Percentiles rank a stretch among this genome's conserved stretches.
Conservation (phyloP, 2,888 invertebrate genomes). For the Lamellibrachia columna region DNA sequence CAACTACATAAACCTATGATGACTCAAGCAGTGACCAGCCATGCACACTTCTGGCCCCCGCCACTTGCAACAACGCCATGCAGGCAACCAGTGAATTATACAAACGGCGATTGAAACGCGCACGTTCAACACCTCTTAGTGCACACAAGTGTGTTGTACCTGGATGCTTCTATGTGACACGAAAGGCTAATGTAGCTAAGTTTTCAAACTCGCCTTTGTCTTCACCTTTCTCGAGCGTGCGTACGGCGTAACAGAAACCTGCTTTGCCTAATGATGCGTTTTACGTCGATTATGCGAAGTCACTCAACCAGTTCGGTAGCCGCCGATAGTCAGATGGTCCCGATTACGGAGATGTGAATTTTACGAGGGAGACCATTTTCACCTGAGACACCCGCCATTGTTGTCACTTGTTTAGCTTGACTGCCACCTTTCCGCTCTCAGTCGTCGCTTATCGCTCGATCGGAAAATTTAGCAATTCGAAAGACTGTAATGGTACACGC, state of each 20-base stretch:
- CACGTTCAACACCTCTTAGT: too few species aligned
- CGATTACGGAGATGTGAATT: not conserved
- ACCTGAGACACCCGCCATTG: not conserved
- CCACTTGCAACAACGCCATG: too few species aligned
- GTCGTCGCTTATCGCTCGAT: not conserved
- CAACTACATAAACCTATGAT: too few species aligned
- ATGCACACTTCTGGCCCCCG: too few species aligned
- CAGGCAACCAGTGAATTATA: too few species aligned
- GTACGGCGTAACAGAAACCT: not conserved
- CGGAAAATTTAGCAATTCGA: not conserved
- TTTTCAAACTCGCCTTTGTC: not conserved
- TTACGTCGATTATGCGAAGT: not conserved
- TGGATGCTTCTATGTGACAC: not conserved
- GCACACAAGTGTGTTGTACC: not conserved
- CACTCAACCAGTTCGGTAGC: not conserved
- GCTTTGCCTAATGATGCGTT: not conserved
- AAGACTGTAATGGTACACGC: constrained; percentile 3
- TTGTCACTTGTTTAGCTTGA: not conserved
- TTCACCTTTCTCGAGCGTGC: not conserved
- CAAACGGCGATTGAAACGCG: too few species aligned
- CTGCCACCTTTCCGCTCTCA: not conserved
- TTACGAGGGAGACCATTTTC: not conserved
- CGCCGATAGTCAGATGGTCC: not conserved
- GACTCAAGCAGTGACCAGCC: too few species aligned
- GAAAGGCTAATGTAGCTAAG: not conserved